Base-by-base conservation (phyloP, 2,113 vertebrate genomes). In the Osmerus mordax region DNA sequence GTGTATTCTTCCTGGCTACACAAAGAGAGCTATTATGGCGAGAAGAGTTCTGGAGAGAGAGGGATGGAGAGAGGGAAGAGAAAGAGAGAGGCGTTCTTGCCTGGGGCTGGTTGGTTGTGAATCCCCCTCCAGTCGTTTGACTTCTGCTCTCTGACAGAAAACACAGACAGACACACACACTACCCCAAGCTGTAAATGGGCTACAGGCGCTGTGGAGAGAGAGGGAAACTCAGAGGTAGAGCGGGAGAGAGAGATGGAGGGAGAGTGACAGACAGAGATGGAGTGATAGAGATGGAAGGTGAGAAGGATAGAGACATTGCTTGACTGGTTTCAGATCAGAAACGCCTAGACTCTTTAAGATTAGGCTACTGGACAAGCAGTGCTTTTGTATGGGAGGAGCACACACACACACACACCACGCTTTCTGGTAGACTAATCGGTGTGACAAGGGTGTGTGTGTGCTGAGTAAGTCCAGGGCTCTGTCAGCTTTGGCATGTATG, bases 11-110 rank as follows among this genome's bases (percentile, higher is more conserved):
- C 78, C 78, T 59, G 69, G 69, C 64, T 81, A 78, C 69, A 87
- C 86, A 87, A 87, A 87, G 84, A 79, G 69, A 25, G 68, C 78
- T 69, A 87, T 84, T 86, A 87, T 85, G 65, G 78, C 55, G 59
- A 68, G 68, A 51, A 19, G 23, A 70, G 70, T 21, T 5, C 8
- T 54, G 60, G 25, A n/a, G n/a, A 11, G 18, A 47, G 65, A 67
- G 67, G 25, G 25, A 58, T 14, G 23, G 32, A 41, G 54, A 29
- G 56, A 13, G 23, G 25, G n/a, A 64, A 56, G 69, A 56, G 56
- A 59, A 62, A 25, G 19, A 62, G 60, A 29, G 64, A 65, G 64
- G 32, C 64, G 36, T 21, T 29, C 28, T 29, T 15, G 62, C 28
- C 62, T 36, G 15, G 60, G 60, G 21, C 58, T 60, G 58, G 18